Evolutionary conservation across 1,140 invertebrate species (phyloP).

Genomic region (Matsumurasca onukii): DNA sequence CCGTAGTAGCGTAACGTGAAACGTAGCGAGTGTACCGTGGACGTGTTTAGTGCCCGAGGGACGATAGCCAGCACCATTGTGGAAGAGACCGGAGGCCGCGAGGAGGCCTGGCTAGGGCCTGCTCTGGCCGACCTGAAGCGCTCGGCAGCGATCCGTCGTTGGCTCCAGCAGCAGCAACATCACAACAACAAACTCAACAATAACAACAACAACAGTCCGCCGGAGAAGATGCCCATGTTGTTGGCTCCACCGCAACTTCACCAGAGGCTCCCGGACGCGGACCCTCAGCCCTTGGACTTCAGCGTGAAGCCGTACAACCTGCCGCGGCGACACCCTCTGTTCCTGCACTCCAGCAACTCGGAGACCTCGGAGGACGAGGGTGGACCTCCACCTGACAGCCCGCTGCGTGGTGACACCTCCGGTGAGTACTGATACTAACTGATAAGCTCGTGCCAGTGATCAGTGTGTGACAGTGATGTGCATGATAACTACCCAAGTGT

Average conservation of each 20-base stretch:
- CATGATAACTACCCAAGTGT: too few species aligned
- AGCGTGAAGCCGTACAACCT: conserved; percentile 37
- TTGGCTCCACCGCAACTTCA: conserved; percentile 31
- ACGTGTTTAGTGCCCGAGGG: conserved; percentile 9
- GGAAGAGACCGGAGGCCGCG: conserved; percentile 29
- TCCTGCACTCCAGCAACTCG: conserved; percentile 38
- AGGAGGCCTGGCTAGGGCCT: conserved; percentile 34
- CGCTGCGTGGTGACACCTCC: conserved; percentile 30
- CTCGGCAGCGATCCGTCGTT: conserved; percentile 35
- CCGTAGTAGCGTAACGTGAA: too few species aligned
- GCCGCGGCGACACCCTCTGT: conserved; percentile 27
- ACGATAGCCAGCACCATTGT: conserved; percentile 28
- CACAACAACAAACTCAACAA: conserved; percentile 36
- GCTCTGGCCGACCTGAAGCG: conserved; percentile 38
- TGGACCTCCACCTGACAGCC: conserved; percentile 33
- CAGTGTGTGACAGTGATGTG: too few species aligned
- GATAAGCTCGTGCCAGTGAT: not conserved
- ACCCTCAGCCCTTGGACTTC: conserved; percentile 41
- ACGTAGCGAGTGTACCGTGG: not conserved
- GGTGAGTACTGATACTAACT: conserved; percentile 9
- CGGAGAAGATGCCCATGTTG: conserved; percentile 37
- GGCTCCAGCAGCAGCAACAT: conserved; percentile 37
- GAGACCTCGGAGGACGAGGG: conserved; percentile 39
- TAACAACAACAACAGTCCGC: conserved; percentile 39
- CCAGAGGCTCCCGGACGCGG: conserved; percentile 30